Conservation (phyloP, 1,140 invertebrate genomes). For the Nephotettix cincticeps region DNA sequence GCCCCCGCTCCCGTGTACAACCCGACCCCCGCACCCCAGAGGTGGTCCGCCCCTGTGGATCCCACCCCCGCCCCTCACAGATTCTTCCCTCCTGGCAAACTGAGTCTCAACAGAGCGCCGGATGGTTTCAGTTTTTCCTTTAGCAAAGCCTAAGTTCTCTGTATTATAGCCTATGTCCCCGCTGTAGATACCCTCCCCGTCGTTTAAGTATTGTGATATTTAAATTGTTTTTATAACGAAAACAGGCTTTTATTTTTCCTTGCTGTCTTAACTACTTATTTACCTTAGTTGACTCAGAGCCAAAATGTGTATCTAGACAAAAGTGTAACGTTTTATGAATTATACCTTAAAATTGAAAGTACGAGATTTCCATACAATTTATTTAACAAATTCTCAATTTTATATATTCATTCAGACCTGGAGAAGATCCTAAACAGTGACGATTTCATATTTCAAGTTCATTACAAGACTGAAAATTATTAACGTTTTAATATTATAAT, state of each 20-base stretch:
- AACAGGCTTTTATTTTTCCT: not conserved
- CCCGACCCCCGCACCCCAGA: slow-evolving; percentile 25
- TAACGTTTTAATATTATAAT: no score
- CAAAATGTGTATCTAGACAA: no score
- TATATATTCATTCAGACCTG: no score
- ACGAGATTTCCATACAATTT: no score
- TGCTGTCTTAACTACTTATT: not conserved
- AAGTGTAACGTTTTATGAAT: no score
- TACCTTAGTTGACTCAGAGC: no score
- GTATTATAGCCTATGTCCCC: not conserved
- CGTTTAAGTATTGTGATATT: not conserved
- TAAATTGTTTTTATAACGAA: slow-evolving; percentile 22
- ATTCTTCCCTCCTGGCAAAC: slow-evolving; percentile 78
- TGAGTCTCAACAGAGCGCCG: slow-evolving; percentile 77
- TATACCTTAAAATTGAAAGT: no score
- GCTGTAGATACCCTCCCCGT: not conserved
- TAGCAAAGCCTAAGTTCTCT: slow-evolving; percentile 54
- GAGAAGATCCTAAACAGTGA: no score
- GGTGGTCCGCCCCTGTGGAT: slow-evolving; percentile 25
- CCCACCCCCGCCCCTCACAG: slow-evolving; percentile 64
- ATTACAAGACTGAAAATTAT: no score
- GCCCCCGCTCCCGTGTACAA: slow-evolving; percentile 45
- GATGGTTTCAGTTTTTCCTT: slow-evolving; percentile 82
- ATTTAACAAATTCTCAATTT: no score
- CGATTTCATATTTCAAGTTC: no score